Base-by-base conservation (phyloP, 2,888 invertebrate genomes). In the Nemurella pictetii region DNA sequence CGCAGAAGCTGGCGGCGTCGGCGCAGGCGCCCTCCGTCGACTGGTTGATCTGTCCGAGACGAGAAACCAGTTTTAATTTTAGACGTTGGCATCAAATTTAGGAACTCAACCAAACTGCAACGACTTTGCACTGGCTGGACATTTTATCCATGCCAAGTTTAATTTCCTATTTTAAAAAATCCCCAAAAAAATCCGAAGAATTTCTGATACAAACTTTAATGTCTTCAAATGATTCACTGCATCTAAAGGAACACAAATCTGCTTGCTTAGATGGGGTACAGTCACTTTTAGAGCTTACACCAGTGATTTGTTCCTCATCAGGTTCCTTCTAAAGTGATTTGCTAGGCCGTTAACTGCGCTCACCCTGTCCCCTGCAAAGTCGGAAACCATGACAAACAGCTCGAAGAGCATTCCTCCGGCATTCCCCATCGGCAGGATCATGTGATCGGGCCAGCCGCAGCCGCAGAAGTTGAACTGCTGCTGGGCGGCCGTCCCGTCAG, bases 1-100 rank as follows among this genome's bases (percentile, higher is more conserved):
- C 97, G 88, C 97, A 97, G 90, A 94, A 97, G 87, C 95, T 95
- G 83, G 93, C 93, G 0, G 96, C 96, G 89, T 96, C 95, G 78
- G 93, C 93, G 90, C 96, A 96, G 2, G 90, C 74, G 9, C 86
- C 85, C 25, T 84, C 81, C 25, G 78, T 29, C 27, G 5, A 80
- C 36, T 87, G 84, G 27, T 87, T 84, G 7, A 87, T 84, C 87
- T 86, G 83, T 9, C 28, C n/a, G 15, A 30, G 7, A 25, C 9
- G 75, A 55, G 55, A 55, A 20, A 12, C 20, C 2, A 12, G 26
- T 75, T 2, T 75, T 36, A 36, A 36, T 36, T 9, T 36, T 36
- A 36, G 36, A 36, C 15, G 15, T 36, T 36, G 36, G 36, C 9
- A 36, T 36, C 36, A 36, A 36, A 36, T 15, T 15, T 36, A 36